Conservation (phyloP, 1,140 invertebrate genomes). For the Nasonia vitripennis region DNA sequence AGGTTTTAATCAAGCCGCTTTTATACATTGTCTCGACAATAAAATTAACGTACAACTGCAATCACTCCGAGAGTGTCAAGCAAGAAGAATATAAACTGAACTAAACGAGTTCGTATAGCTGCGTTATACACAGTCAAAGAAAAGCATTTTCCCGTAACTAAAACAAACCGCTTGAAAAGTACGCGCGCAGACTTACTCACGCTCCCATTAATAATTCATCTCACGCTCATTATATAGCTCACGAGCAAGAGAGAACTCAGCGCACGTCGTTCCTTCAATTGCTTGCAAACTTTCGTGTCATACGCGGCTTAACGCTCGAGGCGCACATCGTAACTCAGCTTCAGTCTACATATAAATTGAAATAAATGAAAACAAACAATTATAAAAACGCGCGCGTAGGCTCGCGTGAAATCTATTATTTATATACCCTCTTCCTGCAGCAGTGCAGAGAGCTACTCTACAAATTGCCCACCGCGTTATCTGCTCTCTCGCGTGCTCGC, state of each 20-base stretch:
- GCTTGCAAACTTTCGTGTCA: not conserved
- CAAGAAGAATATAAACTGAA: too few species aligned
- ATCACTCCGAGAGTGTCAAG: too few species aligned
- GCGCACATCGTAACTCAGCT: not conserved
- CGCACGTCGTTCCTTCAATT: not conserved
- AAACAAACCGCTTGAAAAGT: not conserved
- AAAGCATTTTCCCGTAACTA: not conserved
- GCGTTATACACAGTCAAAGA: not conserved
- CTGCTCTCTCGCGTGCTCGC: slow-evolving; percentile 31
- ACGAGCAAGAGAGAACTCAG: not conserved
- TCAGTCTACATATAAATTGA: not conserved
- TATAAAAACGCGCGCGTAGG: not conserved
- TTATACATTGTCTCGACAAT: not conserved
- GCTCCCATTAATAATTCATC: not conserved
- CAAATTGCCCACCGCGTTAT: slow-evolving; percentile 57
- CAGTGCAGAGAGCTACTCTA: slow-evolving; percentile 31
- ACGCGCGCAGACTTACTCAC: not conserved
- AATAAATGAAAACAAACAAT: slow-evolving; percentile 44
- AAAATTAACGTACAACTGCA: not conserved
- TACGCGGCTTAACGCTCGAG: not conserved
- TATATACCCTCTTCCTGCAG: slow-evolving; percentile 3
- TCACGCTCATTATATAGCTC: not conserved
- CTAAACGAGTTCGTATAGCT: too few species aligned
- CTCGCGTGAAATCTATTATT: slow-evolving; percentile 28
- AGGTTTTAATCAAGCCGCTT: not conserved